A percentile compares a stretch with the other conserved stretches of the same genome.
phyloP scores from a whole-genome alignment of 2,797 vertebrate genomes.

The Enteromius mattozi region DNA sequence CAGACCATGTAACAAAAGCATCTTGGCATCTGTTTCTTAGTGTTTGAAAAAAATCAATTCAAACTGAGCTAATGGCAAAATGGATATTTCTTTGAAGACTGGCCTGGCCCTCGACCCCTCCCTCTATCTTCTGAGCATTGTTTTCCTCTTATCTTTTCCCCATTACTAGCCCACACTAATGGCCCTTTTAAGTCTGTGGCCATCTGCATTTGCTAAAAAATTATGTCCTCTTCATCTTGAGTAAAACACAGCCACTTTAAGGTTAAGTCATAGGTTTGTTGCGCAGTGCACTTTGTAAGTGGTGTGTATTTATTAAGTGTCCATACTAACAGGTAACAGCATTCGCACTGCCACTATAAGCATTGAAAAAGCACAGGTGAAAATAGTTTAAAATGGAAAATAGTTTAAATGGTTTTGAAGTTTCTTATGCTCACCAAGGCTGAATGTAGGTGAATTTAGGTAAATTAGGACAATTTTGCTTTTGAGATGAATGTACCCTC shows the following conservation, averaged over 20 bases:
- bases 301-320: neutral
- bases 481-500: neutral
- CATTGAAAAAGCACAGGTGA: neutral
- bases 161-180: constrained; percentile 80
- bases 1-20: constrained; percentile 69
- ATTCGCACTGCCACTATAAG: neutral
- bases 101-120: constrained; percentile 48
- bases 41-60: constrained; percentile 73
- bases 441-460: neutral
- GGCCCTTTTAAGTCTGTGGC: constrained; percentile 79
- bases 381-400: neutral
- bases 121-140: constrained; percentile 47
- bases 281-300: constrained; percentile 61
- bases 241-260: constrained; percentile 67
- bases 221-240: constrained; percentile 73
- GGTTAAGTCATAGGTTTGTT: constrained; percentile 62
- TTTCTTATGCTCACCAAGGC: neutral
- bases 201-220: constrained; percentile 77
- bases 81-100: constrained; percentile 83
- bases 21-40: constrained; percentile 77
- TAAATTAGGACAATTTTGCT: neutral
- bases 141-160: constrained; percentile 62
- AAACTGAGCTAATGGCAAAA: constrained; percentile 82
- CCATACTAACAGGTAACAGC: neutral
- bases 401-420: neutral